Percentiles rank a stretch among this genome's conserved stretches.
These are phyloP conservation scores for Chanos chanos DNA, from an alignment of 2,797 vertebrate genomes.

Conservation along the genomic window DNA sequence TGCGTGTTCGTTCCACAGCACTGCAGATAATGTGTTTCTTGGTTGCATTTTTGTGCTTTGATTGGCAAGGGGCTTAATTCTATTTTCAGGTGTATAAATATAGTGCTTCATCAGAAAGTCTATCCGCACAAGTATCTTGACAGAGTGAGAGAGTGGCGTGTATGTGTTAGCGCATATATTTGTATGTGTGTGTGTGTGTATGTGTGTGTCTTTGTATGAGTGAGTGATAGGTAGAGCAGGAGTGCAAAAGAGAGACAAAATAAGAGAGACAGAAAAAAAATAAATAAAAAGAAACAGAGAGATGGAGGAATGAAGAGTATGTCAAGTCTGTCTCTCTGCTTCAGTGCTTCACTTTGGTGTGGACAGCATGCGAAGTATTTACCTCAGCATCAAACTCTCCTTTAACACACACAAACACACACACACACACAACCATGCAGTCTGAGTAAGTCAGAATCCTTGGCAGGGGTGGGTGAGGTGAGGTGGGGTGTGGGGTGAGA, in stretches of 20 bases:
- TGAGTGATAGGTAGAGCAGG: conserved; percentile 16
- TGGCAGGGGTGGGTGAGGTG: background rate
- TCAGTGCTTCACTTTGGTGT: conserved; percentile 60
- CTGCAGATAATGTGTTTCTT: conserved; percentile 46
- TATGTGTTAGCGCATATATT: too few relatives aligned
- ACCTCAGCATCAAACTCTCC: conserved; percentile 65
- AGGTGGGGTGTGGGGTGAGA: conserved; percentile 14
- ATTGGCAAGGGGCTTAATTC: conserved; percentile 47
- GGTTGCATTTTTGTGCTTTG: conserved; percentile 48
- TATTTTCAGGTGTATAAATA: conserved; percentile 53
- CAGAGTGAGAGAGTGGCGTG: conserved; percentile 38
- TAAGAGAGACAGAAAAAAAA: background rate
- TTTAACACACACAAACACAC: conserved; percentile 59
- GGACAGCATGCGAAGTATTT: conserved; percentile 71
- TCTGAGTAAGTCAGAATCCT: conserved; percentile 11
- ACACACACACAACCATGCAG: conserved; percentile 47
- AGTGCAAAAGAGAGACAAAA: conserved; percentile 9
- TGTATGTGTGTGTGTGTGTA: conserved; percentile 42
- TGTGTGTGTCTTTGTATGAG: conserved; percentile 32
- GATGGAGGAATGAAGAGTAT: conserved; percentile 43
- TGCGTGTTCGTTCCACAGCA: conserved; percentile 26
- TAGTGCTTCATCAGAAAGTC: conserved; percentile 36
- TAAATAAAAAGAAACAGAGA: conserved; percentile 10
- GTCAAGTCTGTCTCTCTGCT: conserved; percentile 66
- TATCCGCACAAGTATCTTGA: conserved; percentile 16